Percentiles rank a stretch among this genome's conserved stretches.
phyloP scores from a whole-genome alignment of 2,113 vertebrate genomes.

The Pollachius pollachius region DNA sequence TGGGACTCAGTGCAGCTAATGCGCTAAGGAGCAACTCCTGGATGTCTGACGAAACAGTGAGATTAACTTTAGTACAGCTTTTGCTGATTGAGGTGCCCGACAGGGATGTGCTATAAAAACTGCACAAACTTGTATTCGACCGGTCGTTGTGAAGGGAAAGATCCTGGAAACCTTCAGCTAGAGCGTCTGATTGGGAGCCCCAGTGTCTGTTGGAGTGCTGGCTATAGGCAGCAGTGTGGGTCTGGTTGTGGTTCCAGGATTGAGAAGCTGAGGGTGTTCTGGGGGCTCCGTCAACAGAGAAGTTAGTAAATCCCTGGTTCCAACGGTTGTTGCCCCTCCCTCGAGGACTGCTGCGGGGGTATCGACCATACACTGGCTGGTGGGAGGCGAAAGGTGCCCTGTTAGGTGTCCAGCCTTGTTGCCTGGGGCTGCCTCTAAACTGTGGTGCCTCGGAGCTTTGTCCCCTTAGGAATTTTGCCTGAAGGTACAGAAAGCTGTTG shows the following conservation, averaged over 20 bases:
- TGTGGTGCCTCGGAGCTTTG: conserved; percentile 59
- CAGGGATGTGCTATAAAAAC: conserved; percentile 27
- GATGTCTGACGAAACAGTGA: conserved; percentile 53
- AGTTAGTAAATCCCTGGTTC: conserved; percentile 17
- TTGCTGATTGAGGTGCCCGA: conserved; percentile 12
- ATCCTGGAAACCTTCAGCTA: conserved; percentile 50
- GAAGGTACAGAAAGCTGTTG: conserved; percentile 59
- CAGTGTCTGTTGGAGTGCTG: conserved; percentile 34
- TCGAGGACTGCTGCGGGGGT: conserved; percentile 29
- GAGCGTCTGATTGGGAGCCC: conserved; percentile 17
- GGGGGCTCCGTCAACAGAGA: conserved; percentile 13
- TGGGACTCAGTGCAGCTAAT: conserved; percentile 66
- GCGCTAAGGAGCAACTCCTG: conserved; percentile 50
- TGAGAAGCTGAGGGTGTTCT: conserved; percentile 15
- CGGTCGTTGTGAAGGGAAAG: conserved; percentile 47
- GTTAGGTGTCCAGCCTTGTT: neutral
- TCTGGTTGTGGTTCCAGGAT: conserved; percentile 35
- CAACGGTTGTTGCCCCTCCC: conserved; percentile 33
- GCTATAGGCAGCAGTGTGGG: conserved; percentile 27
- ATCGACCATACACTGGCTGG: conserved; percentile 36
- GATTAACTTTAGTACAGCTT: conserved; percentile 18
- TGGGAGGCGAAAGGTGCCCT: conserved; percentile 7
- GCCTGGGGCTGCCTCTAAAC: conserved; percentile 21
- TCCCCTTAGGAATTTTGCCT: conserved; percentile 74
- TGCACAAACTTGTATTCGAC: conserved; percentile 18